Conservation (phyloP, 2,888 invertebrate genomes). For the Hoplodrina ambigua region DNA sequence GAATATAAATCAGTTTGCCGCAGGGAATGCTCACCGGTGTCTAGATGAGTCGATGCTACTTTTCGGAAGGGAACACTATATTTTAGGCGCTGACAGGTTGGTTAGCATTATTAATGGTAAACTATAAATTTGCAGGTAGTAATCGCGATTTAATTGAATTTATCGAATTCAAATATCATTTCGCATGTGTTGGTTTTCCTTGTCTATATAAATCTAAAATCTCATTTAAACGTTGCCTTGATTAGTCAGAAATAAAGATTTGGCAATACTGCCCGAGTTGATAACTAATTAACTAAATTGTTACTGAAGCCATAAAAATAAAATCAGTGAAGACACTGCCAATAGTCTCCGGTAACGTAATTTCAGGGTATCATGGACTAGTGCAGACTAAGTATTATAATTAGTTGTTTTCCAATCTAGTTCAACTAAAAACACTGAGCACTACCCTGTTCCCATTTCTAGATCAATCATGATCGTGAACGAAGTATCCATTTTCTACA, state of each 20-base stretch:
- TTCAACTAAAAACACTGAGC: not conserved
- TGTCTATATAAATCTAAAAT: not conserved
- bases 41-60: constrained; percentile 45
- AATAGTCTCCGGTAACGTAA: not conserved
- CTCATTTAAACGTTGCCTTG: not conserved
- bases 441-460: constrained; percentile 11
- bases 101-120: constrained; percentile 32
- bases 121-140: constrained; percentile 24
- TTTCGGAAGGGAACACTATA: constrained; percentile 41
- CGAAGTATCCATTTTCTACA: constrained; percentile 38
- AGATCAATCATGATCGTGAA: constrained; percentile 48
- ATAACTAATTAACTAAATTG: not conserved
- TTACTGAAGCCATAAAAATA: not conserved
- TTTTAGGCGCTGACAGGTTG: constrained; percentile 39
- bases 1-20: constrained; percentile 62
- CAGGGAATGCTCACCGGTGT: constrained; percentile 43
- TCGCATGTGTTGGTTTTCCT: constrained; percentile 2
- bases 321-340: too few relatives aligned
- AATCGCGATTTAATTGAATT: constrained; percentile 23
- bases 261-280: not conserved
- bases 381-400: not conserved
- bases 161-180: constrained; percentile 5
- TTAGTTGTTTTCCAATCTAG: constrained; percentile 1
- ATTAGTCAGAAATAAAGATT: not conserved
- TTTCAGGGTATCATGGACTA: not conserved